Evolutionary conservation across 2,888 invertebrate genomes (phyloP), one percentile per base, ranked within the genome.

Genomic region (Melanargia galathea): DNA sequence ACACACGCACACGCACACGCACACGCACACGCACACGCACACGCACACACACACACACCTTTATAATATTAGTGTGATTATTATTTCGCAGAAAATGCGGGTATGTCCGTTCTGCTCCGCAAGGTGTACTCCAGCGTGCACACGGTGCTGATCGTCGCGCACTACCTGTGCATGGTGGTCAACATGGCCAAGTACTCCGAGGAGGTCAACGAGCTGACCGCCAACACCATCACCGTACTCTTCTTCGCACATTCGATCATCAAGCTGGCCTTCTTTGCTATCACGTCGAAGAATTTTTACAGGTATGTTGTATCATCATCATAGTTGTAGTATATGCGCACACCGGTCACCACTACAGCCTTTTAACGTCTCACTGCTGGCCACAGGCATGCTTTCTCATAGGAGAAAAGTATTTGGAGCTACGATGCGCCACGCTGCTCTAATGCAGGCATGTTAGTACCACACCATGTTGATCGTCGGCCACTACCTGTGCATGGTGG

Each of bases 181-280:
- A 96, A 96, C 80, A 90, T 96, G 90, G 93, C 94, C 0, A 72
- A 93, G 59, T 95, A 96, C 80, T 92, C 94, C 0, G 95, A 94
- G 26, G 96, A 96, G 75, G 95, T 96, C 24, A 96, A 96, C 77
- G 94, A 94, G 72, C 79, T 94, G 58, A 93, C 94, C 0, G 95
- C 96, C 3, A 96, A 96, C 71, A 96, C 97, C 38, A 96, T 97
- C 67, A 97, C 97, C 0, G 93, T 95, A 0, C 88, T 97, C 13
- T 97, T 96, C 86, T 97, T 96, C 80, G 92, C 95, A 0, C 97
- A 97, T 76, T 93, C 94, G 62, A 76, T 96, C 40, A 95, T 95
- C 38, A 97, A 97, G 81, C 87, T 95, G 70, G 69, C 93, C 11
- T 96, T 95, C 82, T 94, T 96, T 74, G 96, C 94, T 0, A 73